phyloP scores from a whole-genome alignment of 2,113 vertebrate genomes.

The Pelobates fuscus region DNA sequence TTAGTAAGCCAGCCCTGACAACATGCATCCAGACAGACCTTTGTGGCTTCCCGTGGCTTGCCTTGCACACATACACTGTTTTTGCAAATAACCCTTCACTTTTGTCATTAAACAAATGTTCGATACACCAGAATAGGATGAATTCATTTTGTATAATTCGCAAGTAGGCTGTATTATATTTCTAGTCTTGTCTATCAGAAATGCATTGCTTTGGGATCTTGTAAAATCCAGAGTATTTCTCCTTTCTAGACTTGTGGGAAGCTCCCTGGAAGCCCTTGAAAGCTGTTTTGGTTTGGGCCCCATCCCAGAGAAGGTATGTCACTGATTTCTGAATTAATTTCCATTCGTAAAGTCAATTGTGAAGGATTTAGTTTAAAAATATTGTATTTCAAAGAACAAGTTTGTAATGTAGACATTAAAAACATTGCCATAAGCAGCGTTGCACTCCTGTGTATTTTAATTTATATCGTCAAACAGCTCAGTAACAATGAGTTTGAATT shows the following conservation, averaged over 20 bases:
- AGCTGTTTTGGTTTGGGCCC: slow-evolving; percentile 95
- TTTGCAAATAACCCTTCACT: slow-evolving; percentile 21
- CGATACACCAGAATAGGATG: background rate
- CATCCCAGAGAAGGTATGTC: slow-evolving; percentile 89
- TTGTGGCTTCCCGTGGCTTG: background rate
- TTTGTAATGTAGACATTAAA: too few relatives aligned
- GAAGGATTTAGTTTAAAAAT: too few relatives aligned
- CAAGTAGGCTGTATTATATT: background rate
- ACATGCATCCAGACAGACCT: background rate
- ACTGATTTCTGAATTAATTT: background rate
- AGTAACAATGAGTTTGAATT: too few relatives aligned
- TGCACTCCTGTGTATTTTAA: too few relatives aligned
- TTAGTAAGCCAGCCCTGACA: background rate
- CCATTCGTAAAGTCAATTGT: too few relatives aligned
- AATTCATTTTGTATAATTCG: too few relatives aligned
- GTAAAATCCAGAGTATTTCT: slow-evolving; percentile 36
- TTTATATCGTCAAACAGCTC: too few relatives aligned
- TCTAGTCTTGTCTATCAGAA: background rate
- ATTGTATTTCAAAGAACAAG: too few relatives aligned
- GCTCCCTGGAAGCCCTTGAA: slow-evolving; percentile 95
- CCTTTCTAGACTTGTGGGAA: slow-evolving; percentile 91
- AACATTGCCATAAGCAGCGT: too few relatives aligned
- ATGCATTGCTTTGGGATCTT: background rate
- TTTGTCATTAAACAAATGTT: background rate
- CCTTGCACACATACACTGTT: slow-evolving; percentile 19